Evolutionary conservation across 2,888 invertebrate genomes (phyloP).

Genomic region (Noctua janthina): DNA sequence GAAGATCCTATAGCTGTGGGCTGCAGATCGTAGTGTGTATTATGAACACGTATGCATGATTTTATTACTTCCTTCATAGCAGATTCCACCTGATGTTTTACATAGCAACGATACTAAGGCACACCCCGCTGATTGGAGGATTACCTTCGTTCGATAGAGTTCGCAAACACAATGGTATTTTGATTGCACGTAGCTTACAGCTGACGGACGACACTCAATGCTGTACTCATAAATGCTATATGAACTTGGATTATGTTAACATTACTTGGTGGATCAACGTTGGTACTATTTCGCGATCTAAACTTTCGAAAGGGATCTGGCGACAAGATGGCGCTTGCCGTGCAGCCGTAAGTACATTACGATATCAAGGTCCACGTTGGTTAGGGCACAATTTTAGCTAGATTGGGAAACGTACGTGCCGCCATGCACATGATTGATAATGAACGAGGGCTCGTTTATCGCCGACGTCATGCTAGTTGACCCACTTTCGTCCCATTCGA

Average conservation of each 20-base stretch:
- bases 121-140: slow-evolving; percentile 36
- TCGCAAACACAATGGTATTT: slow-evolving; percentile 53
- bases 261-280: slow-evolving; percentile 5
- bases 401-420: slow-evolving; percentile 52
- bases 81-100: slow-evolving; percentile 54
- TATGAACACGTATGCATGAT: slow-evolving; percentile 42
- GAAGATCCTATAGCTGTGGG: slow-evolving; percentile 46
- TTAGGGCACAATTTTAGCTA: slow-evolving; percentile 54
- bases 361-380: slow-evolving; percentile 46
- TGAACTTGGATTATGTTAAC: slow-evolving; percentile 8
- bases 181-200: slow-evolving; percentile 40
- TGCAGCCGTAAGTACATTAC: slow-evolving; percentile 25
- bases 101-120: slow-evolving; percentile 36
- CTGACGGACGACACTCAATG: slow-evolving; percentile 29
- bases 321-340: slow-evolving; percentile 28
- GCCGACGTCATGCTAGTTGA: slow-evolving; percentile 88
- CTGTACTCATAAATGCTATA: slow-evolving; percentile 5
- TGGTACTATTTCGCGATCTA: slow-evolving; percentile 16
- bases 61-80: slow-evolving; percentile 59
- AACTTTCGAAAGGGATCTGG: slow-evolving; percentile 55
- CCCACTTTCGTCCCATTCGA: slow-evolving; percentile 86
- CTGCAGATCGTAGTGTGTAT: slow-evolving; percentile 21
- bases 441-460: slow-evolving; percentile 87
- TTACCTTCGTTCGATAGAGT: slow-evolving; percentile 30
- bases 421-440: slow-evolving; percentile 83